A percentile compares a stretch with the other conserved stretches of the same genome.
These are phyloP conservation scores for Ophioninae sp. DNA, from an alignment of 2,888 invertebrate species.

Conservation along the genomic window DNA sequence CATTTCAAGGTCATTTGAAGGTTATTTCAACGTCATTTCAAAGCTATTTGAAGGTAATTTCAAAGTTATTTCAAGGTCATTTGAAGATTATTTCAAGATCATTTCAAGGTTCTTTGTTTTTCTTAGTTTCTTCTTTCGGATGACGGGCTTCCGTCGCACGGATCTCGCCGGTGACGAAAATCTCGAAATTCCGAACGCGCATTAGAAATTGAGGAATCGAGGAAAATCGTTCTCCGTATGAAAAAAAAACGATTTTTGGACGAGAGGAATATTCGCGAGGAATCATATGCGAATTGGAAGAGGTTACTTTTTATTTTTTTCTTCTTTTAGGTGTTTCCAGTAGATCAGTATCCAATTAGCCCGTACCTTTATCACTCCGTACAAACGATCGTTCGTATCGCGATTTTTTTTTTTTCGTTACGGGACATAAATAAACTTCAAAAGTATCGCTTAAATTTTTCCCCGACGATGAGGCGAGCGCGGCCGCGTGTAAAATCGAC, in stretches of 20 bases:
- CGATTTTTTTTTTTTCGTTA: not conserved
- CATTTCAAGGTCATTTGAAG: no score
- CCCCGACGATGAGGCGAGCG: constrained; percentile 17
- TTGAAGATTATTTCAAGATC: no score
- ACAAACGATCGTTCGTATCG: not conserved
- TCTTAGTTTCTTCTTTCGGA: no score
- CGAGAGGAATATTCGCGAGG: not conserved
- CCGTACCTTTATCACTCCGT: not conserved
- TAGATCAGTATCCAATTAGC: not conserved
- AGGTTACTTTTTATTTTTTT: no score
- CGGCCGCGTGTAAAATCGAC: constrained; percentile 20
- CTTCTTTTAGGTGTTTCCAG: no score
- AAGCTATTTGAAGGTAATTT: no score
- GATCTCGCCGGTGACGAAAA: no score
- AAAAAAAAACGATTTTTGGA: not conserved
- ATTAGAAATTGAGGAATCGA: not conserved
- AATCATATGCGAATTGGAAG: no score
- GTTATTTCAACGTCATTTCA: no score
- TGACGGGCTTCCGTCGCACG: no score
- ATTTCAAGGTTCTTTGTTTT: no score
- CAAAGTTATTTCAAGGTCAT: no score
- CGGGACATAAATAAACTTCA: not conserved
- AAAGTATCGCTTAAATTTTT: not conserved
- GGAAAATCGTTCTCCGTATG: not conserved
- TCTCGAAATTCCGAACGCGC: not conserved